phyloP scores from a whole-genome alignment of 53 echinoderm and acorn worm genomes.

The Paracentrotus lividus region DNA sequence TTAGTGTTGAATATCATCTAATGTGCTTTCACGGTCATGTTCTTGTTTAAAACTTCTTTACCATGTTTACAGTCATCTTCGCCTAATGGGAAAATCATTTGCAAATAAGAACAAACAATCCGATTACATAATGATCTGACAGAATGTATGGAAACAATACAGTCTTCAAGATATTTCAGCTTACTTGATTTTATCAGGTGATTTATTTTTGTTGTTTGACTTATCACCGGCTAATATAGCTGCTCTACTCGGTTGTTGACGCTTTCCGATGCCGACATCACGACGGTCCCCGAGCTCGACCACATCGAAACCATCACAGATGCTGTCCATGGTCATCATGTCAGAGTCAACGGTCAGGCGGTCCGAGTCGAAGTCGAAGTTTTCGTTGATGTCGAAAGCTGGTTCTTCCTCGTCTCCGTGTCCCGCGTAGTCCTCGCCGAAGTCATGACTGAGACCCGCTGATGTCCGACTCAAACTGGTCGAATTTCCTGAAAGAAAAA shows the following conservation, averaged over 20 bases:
- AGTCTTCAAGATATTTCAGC: neutral
- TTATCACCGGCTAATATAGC: slow-evolving; percentile 25
- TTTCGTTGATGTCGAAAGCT: slow-evolving; percentile 68
- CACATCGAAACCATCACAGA: slow-evolving; percentile 64
- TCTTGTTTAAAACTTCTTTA: no score
- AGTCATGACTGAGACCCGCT: slow-evolving; percentile 16
- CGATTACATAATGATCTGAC: no score
- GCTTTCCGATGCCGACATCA: slow-evolving; percentile 59
- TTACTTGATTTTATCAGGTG: slow-evolving; percentile 11
- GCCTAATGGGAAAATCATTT: no score
- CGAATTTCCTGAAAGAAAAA: slow-evolving; percentile 27
- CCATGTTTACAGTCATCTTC: no score
- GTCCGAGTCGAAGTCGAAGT: slow-evolving; percentile 70
- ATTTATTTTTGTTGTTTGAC: neutral
- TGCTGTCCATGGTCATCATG: slow-evolving; percentile 68
- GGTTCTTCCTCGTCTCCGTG: slow-evolving; percentile 11
- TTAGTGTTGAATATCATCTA: no score
- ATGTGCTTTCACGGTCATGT: no score
- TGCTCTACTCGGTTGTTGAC: slow-evolving; percentile 41
- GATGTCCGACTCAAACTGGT: slow-evolving; percentile 23
- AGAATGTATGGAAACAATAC: no score
- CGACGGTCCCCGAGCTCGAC: slow-evolving; percentile 41
- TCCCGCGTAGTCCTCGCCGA: neutral
- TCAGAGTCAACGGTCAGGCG: slow-evolving; percentile 54
- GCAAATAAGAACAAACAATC: no score